Evolutionary conservation across 2,113 vertebrate genomes (phyloP).

Genomic region (Cisticola juncidis): DNA sequence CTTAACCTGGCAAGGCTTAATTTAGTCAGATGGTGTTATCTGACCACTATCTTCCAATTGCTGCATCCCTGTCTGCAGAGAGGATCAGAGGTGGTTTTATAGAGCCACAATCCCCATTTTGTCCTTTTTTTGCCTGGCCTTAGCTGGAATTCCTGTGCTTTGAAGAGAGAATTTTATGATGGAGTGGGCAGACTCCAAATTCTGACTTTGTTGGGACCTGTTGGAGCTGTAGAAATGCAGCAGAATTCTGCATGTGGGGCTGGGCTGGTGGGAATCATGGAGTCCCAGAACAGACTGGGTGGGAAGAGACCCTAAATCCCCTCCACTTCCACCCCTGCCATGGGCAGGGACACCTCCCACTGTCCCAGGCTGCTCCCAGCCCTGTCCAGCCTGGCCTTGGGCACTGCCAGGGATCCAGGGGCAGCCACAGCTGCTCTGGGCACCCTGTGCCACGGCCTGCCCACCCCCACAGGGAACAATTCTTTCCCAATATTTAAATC

Average conservation of each 20-base stretch:
- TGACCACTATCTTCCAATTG: neutral
- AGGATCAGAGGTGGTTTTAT: neutral
- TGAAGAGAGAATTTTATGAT: neutral
- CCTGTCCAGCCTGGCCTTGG: rapidly evolving
- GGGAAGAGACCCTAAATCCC: neutral
- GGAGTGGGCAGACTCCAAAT: neutral
- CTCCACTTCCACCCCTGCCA: neutral
- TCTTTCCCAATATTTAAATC: neutral
- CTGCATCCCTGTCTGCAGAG: rapidly evolving
- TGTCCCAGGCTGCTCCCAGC: rapidly evolving
- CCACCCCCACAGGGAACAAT: rapidly evolving
- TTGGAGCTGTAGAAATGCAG: neutral
- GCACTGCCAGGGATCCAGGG: neutral
- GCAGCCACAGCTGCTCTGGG: neutral
- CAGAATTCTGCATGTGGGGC: rapidly evolving
- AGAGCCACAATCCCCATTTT: neutral
- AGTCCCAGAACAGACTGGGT: neutral
- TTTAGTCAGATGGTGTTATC: neutral
- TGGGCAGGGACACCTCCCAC: neutral
- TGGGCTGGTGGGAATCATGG: neutral
- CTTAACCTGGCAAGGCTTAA: neutral
- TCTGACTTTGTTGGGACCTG: neutral
- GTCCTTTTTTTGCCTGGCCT: neutral
- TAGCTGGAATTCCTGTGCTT: neutral
- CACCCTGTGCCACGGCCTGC: neutral